These are phyloP conservation scores for Chelon auratus DNA, from an alignment of 2,797 vertebrate species.

Conservation along the genomic window DNA sequence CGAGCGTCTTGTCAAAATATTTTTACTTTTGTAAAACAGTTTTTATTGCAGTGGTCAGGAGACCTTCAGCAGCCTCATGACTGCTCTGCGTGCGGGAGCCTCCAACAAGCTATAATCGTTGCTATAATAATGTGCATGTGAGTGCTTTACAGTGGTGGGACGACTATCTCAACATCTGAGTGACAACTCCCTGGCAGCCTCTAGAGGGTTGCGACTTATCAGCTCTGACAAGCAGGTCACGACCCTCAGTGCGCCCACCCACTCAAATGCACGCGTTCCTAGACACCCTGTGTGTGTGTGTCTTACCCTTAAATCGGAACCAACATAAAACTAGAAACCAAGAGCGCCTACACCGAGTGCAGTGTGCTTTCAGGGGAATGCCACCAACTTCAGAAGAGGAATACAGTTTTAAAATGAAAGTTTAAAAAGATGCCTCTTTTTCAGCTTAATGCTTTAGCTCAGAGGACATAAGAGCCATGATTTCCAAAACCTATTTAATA, in stretches of 20 bases:
- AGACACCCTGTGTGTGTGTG: neutral
- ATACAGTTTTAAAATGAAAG: too few relatives aligned
- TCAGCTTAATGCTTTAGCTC: too few relatives aligned
- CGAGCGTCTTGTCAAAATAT: neutral
- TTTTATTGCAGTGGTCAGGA: neutral
- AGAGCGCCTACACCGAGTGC: too few relatives aligned
- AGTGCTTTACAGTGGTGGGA: neutral
- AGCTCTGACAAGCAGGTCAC: neutral
- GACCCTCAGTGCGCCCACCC: slow-evolving; percentile 1
- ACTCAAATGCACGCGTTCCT: neutral
- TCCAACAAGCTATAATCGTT: neutral
- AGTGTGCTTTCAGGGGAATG: too few relatives aligned
- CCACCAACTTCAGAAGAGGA: too few relatives aligned
- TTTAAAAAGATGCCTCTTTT: too few relatives aligned
- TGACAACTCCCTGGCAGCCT: slow-evolving; percentile 40
- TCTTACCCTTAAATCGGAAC: neutral
- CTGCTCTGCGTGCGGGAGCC: too few relatives aligned
- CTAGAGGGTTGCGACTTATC: slow-evolving; percentile 51
- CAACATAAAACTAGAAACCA: too few relatives aligned
- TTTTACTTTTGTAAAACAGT: neutral
- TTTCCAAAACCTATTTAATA: too few relatives aligned
- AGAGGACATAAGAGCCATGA: too few relatives aligned
- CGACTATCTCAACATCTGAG: slow-evolving; percentile 29
- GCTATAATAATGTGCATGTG: neutral
- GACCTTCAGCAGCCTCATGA: neutral